Percentiles rank a stretch among this genome's conserved stretches.
phyloP scores from a whole-genome alignment of 2,113 vertebrate species.

The Struthio camelus region DNA sequence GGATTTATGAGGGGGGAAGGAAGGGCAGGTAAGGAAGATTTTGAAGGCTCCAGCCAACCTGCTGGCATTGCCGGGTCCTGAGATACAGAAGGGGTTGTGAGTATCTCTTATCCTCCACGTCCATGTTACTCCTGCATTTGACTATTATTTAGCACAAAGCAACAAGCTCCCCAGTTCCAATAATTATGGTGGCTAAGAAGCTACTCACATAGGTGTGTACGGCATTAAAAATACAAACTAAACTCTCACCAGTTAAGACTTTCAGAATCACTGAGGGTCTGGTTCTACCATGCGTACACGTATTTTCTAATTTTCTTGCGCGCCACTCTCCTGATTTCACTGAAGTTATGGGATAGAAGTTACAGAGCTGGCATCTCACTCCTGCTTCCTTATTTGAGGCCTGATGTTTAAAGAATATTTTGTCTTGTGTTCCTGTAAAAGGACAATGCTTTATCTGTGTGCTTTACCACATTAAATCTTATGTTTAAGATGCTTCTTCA shows the following conservation, averaged over 20 bases:
- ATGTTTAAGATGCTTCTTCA: neutral
- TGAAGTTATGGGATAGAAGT: neutral
- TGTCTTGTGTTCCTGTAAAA: neutral
- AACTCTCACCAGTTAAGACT: neutral
- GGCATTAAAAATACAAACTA: neutral
- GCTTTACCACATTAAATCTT: neutral
- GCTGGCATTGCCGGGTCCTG: fast-evolving
- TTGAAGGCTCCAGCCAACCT: neutral
- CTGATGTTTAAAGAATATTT: neutral
- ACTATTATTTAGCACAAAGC: neutral
- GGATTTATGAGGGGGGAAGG: neutral
- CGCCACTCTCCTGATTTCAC: neutral
- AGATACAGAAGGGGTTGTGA: neutral
- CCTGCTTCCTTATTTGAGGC: neutral
- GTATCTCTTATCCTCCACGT: neutral
- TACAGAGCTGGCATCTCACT: neutral
- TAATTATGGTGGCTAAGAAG: neutral
- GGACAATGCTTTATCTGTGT: neutral
- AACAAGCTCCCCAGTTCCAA: neutral
- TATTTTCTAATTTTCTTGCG: neutral
- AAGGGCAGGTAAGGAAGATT: neutral
- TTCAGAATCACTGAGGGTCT: neutral
- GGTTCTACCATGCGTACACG: neutral
- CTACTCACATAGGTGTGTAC: neutral
- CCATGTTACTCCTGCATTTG: neutral